phyloP scores from a whole-genome alignment of 2,113 vertebrate species.

The Cavia porcellus region DNA sequence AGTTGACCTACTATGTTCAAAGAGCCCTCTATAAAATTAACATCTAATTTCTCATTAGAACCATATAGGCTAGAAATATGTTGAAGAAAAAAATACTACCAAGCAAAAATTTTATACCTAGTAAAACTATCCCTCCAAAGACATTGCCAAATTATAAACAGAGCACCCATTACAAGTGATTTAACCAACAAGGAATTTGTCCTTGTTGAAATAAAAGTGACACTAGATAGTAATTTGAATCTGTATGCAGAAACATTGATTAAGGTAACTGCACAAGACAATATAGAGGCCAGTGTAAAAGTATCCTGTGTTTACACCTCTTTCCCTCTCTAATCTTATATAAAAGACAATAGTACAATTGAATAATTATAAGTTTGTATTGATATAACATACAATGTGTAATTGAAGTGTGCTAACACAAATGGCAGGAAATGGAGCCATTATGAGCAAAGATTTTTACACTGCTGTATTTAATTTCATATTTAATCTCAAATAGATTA shows the following conservation, averaged over 20 bases:
- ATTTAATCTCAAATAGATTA: background rate
- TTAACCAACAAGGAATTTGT: background rate
- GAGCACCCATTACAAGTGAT: background rate
- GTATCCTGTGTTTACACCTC: background rate
- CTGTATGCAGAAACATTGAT: background rate
- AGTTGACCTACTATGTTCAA: background rate
- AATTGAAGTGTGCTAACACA: background rate
- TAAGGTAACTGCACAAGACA: background rate
- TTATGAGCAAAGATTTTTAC: background rate
- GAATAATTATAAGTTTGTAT: background rate
- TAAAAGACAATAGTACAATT: background rate
- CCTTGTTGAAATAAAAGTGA: slow-evolving; percentile 7
- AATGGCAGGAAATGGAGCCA: background rate
- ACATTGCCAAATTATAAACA: background rate
- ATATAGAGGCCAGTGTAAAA: background rate
- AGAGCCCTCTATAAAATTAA: background rate
- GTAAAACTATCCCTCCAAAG: background rate
- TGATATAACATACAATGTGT: background rate
- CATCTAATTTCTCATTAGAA: background rate
- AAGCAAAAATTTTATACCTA: background rate
- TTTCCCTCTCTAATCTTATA: background rate
- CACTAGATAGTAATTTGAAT: background rate
- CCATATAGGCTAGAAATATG: background rate
- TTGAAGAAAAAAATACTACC: background rate
- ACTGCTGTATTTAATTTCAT: background rate